These are phyloP conservation scores for Macroglossus sobrinus DNA, from an alignment of 2,113 vertebrate species.

Conservation along the genomic window DNA sequence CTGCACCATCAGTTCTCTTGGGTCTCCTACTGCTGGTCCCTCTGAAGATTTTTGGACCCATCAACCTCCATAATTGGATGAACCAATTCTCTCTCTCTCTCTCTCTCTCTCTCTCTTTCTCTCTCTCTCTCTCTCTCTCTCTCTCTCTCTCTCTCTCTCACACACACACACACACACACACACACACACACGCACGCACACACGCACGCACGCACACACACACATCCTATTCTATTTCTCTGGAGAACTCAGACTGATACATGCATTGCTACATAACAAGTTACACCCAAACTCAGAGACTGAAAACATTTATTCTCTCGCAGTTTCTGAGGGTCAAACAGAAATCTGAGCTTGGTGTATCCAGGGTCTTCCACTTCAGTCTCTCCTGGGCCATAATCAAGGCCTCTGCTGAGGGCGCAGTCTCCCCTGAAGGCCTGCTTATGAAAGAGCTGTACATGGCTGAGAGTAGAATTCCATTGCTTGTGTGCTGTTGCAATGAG, in stretches of 20 bases:
- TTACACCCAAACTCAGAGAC: not conserved
- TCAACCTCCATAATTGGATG: too few species aligned
- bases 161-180: too few species aligned
- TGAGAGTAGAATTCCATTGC: not conserved
- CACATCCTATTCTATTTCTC: not conserved
- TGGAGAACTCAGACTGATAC: not conserved
- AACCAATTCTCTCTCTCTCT: not conserved
- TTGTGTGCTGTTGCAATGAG: not conserved
- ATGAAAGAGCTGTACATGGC: fast-evolving
- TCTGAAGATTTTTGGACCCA: too few species aligned
- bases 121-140: not conserved
- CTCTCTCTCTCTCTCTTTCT: not conserved
- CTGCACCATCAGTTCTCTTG: not conserved
- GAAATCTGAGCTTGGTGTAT: not conserved
- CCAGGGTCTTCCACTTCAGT: not conserved
- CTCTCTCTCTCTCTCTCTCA: not conserved
- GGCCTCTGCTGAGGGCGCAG: not conserved
- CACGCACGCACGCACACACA: too few species aligned
- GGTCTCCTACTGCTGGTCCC: not conserved
- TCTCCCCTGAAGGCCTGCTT: not conserved
- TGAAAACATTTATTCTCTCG: not conserved
- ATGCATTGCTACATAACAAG: not conserved
- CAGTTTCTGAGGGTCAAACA: not conserved
- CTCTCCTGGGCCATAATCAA: not conserved
- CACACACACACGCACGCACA: too few species aligned